Evolutionary conservation across 2,113 vertebrate genomes (phyloP).

Genomic region (Oreochromis spilurus): DNA sequence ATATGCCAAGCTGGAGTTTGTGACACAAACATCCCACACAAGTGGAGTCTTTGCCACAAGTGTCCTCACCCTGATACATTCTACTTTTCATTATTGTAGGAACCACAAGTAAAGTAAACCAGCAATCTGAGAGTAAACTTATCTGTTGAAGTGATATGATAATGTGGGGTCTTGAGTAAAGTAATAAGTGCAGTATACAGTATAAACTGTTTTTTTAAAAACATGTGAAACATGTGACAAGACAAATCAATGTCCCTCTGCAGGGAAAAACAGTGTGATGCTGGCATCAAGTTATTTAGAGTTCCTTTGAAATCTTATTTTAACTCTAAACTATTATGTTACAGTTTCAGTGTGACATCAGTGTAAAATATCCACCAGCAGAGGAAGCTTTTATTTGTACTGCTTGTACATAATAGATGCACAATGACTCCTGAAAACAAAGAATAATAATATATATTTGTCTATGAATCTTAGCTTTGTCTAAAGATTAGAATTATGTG

Average conservation of each 20-base stretch:
- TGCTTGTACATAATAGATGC: background rate
- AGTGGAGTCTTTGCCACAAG: background rate
- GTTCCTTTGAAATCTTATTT: background rate
- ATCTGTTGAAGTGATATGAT: background rate
- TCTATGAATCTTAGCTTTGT: background rate
- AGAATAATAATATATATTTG: background rate
- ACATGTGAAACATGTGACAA: background rate
- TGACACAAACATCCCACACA: background rate
- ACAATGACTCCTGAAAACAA: background rate
- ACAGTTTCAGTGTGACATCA: background rate
- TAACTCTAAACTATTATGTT: background rate
- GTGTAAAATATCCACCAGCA: background rate
- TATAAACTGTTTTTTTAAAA: background rate
- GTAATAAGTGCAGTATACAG: background rate
- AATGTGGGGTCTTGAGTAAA: background rate
- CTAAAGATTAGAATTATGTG: background rate
- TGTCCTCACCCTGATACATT: background rate
- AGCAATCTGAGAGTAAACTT: background rate
- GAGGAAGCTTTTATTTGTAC: background rate
- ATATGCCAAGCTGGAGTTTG: background rate
- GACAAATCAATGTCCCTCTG: background rate
- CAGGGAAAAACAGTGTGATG: background rate
- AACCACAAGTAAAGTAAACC: background rate
- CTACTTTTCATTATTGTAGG: background rate
- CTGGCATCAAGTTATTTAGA: background rate